phyloP scores from a whole-genome alignment of 2,797 vertebrate species.

The Taenioides sp. region DNA sequence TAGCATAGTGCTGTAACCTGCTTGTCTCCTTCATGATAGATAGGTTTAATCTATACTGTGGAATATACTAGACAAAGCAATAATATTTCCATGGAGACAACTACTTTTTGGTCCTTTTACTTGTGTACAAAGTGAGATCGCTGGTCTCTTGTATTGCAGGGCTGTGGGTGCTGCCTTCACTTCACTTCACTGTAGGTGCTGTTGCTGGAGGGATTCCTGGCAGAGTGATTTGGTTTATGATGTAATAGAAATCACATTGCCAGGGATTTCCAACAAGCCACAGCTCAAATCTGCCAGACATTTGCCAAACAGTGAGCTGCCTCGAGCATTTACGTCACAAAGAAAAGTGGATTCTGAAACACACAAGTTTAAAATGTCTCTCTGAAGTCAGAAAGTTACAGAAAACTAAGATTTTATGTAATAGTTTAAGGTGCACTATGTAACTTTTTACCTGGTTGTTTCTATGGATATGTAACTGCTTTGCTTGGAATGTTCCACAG shows the following conservation, averaged over 20 bases:
- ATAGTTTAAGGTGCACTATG: background rate
- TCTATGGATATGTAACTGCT: too few species aligned
- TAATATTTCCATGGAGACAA: too few species aligned
- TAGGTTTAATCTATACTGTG: too few species aligned
- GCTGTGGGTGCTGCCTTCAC: constrained; percentile 34
- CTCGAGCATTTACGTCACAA: background rate
- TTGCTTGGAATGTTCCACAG: too few species aligned
- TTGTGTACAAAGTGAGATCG: background rate
- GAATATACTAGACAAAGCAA: too few species aligned
- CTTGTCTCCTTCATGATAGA: too few species aligned
- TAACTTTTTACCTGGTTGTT: too few species aligned
- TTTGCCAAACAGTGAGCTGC: constrained; percentile 1
- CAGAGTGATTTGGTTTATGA: constrained; percentile 86
- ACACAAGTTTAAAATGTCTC: background rate
- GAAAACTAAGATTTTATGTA: background rate
- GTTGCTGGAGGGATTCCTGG: constrained; percentile 86
- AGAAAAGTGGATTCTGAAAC: background rate
- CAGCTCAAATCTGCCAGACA: constrained; percentile 61
- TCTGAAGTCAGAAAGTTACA: background rate
- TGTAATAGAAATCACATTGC: constrained; percentile 88
- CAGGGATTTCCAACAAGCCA: constrained; percentile 89
- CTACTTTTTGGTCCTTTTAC: background rate
- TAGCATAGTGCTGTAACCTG: too few species aligned
- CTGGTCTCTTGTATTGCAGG: constrained; percentile 12
- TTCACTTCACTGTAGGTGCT: constrained; percentile 50